Base-by-base conservation (phyloP, 1,140 invertebrate species). In the Camponotus floridanus region DNA sequence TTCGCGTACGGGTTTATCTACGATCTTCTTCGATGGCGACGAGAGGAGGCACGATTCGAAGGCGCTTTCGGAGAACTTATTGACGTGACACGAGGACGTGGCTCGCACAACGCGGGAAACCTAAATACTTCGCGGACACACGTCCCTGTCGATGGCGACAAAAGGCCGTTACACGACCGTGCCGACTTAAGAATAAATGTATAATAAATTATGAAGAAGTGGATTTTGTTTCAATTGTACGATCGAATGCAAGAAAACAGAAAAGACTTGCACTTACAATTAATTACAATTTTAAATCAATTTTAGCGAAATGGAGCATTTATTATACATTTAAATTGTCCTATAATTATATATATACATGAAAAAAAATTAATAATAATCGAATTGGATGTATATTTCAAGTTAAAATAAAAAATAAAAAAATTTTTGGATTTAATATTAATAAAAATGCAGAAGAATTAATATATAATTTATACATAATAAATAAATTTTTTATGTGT, bases 41-140 rank as follows among this genome's bases (percentile, higher is more conserved):
- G 71, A 85, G 62, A 48, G 57, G 65, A 85, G 67, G 81, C 85
- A 74, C 87, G 80, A 61, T 74, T 83, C 79, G 67, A 81, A n/a
- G 39, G 55, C 71, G 48, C 21, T 79, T 90, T 88, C 87, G 86
- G 85, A 73, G 87, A 88, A 88, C 68, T 61, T 67, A 80, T 80
- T 87, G 86, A 90, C 89, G 89, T 90, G 87, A 79, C 39, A 73
- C 68, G 79, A 74, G 76, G 15, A 83, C 68, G 68, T 73, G 79
- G 79, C 79, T 81, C 67, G 67, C 79, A 45, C 67, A 81, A 81
- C 79, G 67, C 79, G 79, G 79, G 79, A 83, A 83, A 74, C 79
- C 79, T 74, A 83, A 83, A 83, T 83, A 83, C 68, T 74, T 83
- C 11, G 68, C 68, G 79, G 26, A 45, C 79, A n/a, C 48, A 73